Conservation (phyloP, 2,113 vertebrate genomes). For the Tor tambroides region DNA sequence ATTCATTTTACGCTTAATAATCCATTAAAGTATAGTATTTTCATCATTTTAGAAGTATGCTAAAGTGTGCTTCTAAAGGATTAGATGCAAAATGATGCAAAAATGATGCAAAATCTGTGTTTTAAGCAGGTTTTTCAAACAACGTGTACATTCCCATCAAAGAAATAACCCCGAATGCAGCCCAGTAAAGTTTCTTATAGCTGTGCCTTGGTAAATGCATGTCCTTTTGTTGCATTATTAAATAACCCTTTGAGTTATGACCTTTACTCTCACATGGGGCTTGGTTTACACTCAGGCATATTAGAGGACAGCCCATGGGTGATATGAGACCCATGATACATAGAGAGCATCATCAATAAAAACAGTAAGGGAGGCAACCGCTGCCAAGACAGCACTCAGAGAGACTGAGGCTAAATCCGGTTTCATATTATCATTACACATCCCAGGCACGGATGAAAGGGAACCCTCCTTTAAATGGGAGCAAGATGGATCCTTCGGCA, state of each 20-base stretch:
- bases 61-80: background rate
- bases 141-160: background rate
- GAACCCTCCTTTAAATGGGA: constrained; percentile 58
- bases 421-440: constrained; percentile 56
- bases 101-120: too few relatives aligned
- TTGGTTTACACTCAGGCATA: constrained; percentile 56
- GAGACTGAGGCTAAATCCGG: constrained; percentile 55
- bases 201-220: constrained; percentile 31
- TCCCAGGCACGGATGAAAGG: constrained; percentile 56
- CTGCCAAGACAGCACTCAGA: constrained; percentile 54
- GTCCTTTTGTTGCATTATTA: constrained; percentile 54
- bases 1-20: too few relatives aligned
- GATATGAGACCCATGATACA: constrained; percentile 40
- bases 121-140: background rate
- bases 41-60: background rate
- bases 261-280: constrained; percentile 45
- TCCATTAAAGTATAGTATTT: background rate
- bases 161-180: background rate
- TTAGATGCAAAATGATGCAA: background rate
- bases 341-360: constrained; percentile 48
- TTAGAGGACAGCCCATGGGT: constrained; percentile 45
- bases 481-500: constrained; percentile 55
- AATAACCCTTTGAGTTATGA: constrained; percentile 52
- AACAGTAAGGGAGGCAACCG: constrained; percentile 23
- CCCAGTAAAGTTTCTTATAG: constrained; percentile 10